Evolutionary conservation across 2,113 vertebrate genomes (phyloP).

Genomic region (Astatotilapia flaviijosephi): DNA sequence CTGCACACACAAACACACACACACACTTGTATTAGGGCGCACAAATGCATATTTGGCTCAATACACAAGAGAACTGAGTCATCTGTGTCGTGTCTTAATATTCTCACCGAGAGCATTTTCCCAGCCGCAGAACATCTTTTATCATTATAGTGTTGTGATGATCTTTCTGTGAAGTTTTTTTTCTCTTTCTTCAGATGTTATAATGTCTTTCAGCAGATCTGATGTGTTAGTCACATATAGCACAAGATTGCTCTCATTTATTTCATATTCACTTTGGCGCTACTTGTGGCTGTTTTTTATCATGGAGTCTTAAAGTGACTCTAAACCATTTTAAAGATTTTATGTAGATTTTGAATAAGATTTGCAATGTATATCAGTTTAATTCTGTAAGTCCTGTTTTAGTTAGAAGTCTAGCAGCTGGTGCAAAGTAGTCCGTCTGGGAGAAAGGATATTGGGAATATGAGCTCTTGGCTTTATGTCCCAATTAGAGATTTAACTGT

Average conservation of each 20-base stretch:
- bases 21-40: background rate
- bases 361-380: background rate
- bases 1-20: background rate
- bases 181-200: background rate
- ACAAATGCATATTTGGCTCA: constrained; percentile 10
- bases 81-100: background rate
- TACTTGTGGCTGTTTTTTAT: background rate
- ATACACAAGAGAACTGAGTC: constrained; percentile 3
- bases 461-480: background rate
- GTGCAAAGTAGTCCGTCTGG: background rate
- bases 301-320: background rate
- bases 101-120: background rate
- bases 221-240: background rate
- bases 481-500: background rate
- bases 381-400: background rate
- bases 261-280: background rate
- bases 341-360: background rate
- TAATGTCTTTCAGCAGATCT: background rate
- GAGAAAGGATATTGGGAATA: background rate
- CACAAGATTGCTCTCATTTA: background rate
- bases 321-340: background rate
- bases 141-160: background rate
- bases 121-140: background rate
- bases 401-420: background rate
- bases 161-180: background rate